Percentiles rank a stretch among this genome's conserved stretches.
Conservation (phyloP, 2,888 invertebrate genomes). For the Aspidiotus rigidus region DNA sequence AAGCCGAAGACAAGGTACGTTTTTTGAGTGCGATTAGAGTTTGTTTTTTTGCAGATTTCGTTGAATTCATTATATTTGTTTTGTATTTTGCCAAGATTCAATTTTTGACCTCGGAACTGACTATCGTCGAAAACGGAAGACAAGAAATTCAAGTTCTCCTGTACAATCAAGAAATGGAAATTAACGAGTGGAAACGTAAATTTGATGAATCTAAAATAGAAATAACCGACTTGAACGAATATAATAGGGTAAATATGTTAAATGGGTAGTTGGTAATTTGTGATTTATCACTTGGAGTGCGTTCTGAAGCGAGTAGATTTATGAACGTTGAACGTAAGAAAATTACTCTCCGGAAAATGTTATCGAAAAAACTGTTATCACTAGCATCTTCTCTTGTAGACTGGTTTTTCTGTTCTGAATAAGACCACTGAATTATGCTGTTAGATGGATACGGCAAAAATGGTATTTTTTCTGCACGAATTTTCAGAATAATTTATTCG, state of each 20-base stretch:
- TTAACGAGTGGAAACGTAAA: not conserved
- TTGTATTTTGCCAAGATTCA: not conserved
- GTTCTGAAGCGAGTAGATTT: too few species aligned
- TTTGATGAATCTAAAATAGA: not conserved
- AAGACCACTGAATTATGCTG: too few species aligned
- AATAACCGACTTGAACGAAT: constrained; percentile 6
- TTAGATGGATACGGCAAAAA: too few species aligned
- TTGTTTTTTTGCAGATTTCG: not conserved
- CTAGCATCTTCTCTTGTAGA: too few species aligned
- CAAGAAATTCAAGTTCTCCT: not conserved
- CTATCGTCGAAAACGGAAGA: constrained; percentile 1
- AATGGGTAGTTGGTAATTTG: too few species aligned
- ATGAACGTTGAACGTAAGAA: too few species aligned
- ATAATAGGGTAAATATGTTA: constrained; percentile 5
- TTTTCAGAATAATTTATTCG: too few species aligned
- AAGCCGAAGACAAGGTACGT: not conserved
- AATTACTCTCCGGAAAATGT: too few species aligned
- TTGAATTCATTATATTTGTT: not conserved
- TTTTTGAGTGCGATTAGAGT: not conserved
- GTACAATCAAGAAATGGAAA: not conserved
- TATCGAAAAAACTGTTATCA: too few species aligned
- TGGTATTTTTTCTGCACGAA: too few species aligned
- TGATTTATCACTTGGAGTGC: too few species aligned
- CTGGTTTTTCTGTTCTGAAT: too few species aligned
- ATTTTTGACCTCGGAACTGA: not conserved